These are phyloP conservation scores for Stenichneumon culpator DNA, from an alignment of 2,888 invertebrate genomes.

Conservation along the genomic window DNA sequence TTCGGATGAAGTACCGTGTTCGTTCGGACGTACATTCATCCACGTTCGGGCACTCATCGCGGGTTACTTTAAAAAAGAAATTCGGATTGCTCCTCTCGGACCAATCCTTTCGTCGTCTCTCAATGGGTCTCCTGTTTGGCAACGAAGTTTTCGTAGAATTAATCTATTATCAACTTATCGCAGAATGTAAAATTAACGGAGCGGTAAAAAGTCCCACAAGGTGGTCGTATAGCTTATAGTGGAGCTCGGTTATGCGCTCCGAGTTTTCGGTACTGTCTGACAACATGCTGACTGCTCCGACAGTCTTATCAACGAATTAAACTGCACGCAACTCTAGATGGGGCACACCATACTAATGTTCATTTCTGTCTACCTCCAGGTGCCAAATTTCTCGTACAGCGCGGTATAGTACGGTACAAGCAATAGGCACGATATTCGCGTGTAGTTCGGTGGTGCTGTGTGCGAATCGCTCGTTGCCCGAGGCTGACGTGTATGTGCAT, in stretches of 20 bases:
- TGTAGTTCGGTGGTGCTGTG: background rate
- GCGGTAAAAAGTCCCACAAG: too few species aligned
- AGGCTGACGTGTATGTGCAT: slow-evolving; percentile 52
- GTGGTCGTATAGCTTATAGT: too few species aligned
- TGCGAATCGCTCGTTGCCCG: slow-evolving; percentile 22
- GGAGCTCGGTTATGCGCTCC: background rate
- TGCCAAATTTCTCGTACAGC: slow-evolving; percentile 8
- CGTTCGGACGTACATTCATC: slow-evolving; percentile 5
- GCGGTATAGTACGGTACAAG: too few species aligned
- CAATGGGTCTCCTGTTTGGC: background rate
- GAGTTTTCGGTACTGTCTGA: background rate
- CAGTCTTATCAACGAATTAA: slow-evolving; percentile 77
- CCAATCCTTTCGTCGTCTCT: background rate
- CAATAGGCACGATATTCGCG: background rate
- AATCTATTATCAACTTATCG: background rate
- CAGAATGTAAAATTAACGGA: too few species aligned
- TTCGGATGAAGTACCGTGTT: background rate
- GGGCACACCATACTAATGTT: slow-evolving; percentile 75
- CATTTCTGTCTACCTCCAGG: slow-evolving; percentile 45
- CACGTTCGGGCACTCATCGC: background rate
- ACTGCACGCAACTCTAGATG: slow-evolving; percentile 71
- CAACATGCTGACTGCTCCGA: slow-evolving; percentile 15
- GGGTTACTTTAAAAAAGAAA: background rate
- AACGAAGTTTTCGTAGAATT: background rate
- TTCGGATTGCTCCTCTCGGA: background rate